Conservation (phyloP, 2,113 vertebrate genomes). For the Myodes glareolus region DNA sequence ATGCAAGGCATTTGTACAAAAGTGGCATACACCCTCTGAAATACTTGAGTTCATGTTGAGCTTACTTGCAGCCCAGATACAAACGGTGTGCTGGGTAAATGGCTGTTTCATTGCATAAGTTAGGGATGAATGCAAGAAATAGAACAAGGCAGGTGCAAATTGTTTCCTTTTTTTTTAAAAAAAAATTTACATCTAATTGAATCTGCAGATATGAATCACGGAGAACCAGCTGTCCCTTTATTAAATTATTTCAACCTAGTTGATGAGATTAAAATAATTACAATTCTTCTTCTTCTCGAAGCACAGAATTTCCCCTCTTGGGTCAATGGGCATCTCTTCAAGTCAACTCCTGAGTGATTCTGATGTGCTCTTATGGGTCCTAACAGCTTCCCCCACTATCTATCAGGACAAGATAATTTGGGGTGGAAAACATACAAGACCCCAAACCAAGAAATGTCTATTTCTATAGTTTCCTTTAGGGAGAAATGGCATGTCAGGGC, state of each 20-base stretch:
- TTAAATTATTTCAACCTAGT: conserved; percentile 27
- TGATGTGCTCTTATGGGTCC: not conserved
- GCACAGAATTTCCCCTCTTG: not conserved
- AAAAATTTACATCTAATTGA: not conserved
- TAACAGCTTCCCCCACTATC: not conserved
- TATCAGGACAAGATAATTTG: not conserved
- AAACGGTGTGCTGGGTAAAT: not conserved
- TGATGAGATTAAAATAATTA: conserved; percentile 30
- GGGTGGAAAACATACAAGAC: not conserved
- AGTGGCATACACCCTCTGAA: not conserved
- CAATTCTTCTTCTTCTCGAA: not conserved
- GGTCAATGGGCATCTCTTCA: not conserved
- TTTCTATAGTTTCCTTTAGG: not conserved
- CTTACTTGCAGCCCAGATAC: not conserved
- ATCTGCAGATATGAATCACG: not conserved
- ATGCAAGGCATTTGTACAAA: not conserved
- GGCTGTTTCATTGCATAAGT: not conserved
- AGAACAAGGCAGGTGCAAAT: not conserved
- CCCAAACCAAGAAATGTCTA: not conserved
- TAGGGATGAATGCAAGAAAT: not conserved
- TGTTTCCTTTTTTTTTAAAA: not conserved
- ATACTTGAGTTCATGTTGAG: not conserved
- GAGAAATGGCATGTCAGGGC: not conserved
- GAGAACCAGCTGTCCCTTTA: not conserved
- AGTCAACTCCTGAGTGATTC: not conserved